phyloP scores from a whole-genome alignment of 2,113 vertebrate species.

The Ursus arctos region DNA sequence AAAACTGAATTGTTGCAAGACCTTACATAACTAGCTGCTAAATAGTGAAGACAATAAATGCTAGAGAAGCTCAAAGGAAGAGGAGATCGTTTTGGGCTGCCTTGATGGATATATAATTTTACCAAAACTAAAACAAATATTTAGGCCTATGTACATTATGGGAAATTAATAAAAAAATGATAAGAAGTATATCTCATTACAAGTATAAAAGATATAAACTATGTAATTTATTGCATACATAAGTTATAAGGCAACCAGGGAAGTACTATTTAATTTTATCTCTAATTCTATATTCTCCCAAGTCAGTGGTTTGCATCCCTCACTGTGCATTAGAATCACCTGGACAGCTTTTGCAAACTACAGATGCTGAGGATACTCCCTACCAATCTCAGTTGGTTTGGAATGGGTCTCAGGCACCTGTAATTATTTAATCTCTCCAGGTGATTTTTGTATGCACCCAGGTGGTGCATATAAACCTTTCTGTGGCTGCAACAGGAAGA shows the following conservation, averaged over 20 bases:
- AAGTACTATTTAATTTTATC: background rate
- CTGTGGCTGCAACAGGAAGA: background rate
- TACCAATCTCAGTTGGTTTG: background rate
- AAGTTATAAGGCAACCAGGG: background rate
- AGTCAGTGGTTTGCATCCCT: background rate
- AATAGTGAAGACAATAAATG: background rate
- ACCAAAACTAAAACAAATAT: background rate
- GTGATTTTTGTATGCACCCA: background rate
- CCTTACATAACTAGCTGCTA: background rate
- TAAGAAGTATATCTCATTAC: background rate
- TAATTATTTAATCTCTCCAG: background rate
- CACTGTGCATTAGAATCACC: background rate
- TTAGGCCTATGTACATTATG: background rate
- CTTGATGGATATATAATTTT: background rate
- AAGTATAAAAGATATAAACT: background rate
- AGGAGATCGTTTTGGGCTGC: background rate
- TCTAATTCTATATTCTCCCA: background rate
- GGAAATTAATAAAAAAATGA: background rate
- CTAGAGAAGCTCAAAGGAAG: background rate
- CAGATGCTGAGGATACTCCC: background rate
- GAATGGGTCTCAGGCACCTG: background rate
- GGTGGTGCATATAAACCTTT: background rate
- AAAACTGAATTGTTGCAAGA: background rate
- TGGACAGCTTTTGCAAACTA: background rate
- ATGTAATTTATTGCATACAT: background rate